These are phyloP conservation scores for Talpa occidentalis DNA, from an alignment of 2,113 vertebrate genomes.

Conservation along the genomic window DNA sequence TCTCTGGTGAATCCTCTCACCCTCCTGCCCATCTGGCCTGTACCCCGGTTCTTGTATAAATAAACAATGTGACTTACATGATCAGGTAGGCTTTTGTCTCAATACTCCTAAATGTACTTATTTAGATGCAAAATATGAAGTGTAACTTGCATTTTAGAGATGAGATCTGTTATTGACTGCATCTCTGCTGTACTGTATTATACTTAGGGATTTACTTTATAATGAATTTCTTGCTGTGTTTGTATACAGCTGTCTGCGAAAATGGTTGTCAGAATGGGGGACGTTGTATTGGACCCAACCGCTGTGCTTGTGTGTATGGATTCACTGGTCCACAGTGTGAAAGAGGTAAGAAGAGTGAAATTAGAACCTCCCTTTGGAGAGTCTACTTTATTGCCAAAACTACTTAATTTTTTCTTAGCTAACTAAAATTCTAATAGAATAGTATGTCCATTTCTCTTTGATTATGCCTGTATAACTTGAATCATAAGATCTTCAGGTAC, in stretches of 20 bases:
- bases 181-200: rapidly evolving
- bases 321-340: conserved; percentile 99
- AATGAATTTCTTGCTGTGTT: conserved; percentile 22
- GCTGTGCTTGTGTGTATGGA: conserved; percentile 97
- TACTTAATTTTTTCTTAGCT: background rate
- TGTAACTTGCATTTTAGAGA: background rate
- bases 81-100: background rate
- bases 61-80: background rate
- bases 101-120: background rate
- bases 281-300: conserved; percentile 96
- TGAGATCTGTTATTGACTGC: background rate
- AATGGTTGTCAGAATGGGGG: conserved; percentile 97
- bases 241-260: conserved; percentile 93
- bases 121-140: background rate
- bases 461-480: background rate
- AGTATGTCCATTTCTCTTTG: background rate
- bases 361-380: background rate
- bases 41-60: too few relatives aligned
- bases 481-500: background rate
- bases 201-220: background rate
- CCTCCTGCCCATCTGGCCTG: too few relatives aligned
- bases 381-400: background rate
- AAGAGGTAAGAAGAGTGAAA: conserved; percentile 89
- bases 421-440: background rate
- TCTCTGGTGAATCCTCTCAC: too few relatives aligned